A percentile compares a stretch with the other conserved stretches of the same genome.
Conservation (phyloP, 1,140 invertebrate species). For the Coptotermes formosanus region DNA sequence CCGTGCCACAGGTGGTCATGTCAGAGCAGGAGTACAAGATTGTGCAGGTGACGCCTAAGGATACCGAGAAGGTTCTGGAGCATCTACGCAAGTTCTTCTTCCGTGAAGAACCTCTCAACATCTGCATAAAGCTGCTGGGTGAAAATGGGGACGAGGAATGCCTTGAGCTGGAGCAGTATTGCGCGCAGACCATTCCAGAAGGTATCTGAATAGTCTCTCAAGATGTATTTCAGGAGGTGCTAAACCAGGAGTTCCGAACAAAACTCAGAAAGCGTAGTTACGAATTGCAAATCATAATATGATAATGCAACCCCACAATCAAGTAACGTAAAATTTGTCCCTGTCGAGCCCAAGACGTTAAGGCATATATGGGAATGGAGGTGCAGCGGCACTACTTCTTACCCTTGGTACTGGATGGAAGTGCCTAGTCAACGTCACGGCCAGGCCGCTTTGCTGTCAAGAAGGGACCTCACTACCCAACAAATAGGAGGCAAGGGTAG, state of each 20-base stretch:
- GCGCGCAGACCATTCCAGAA: constrained; percentile 55
- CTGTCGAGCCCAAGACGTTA: too few species aligned
- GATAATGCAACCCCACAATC: too few species aligned
- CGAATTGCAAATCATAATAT: too few species aligned
- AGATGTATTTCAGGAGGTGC: neutral
- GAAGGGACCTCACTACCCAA: too few species aligned
- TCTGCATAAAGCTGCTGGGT: constrained; percentile 58
- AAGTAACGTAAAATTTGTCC: too few species aligned
- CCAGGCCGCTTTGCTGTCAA: too few species aligned
- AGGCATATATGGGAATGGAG: too few species aligned
- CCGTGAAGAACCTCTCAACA: constrained; percentile 69
- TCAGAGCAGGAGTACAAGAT: constrained; percentile 20
- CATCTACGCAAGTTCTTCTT: constrained; percentile 66
- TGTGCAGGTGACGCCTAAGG: constrained; percentile 39
- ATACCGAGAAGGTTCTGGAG: constrained; percentile 53
- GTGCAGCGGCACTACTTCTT: too few species aligned
- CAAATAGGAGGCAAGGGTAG: too few species aligned
- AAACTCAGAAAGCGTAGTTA: neutral
- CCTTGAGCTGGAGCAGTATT: constrained; percentile 63
- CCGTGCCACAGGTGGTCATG: neutral
- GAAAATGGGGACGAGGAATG: constrained; percentile 59
- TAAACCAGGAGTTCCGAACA: neutral
- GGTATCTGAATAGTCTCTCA: constrained; percentile 36
- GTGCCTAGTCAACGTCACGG: too few species aligned
- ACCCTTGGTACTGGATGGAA: too few species aligned